Percentiles rank a stretch among this genome's conserved stretches.
Conservation (phyloP, 1,140 invertebrate species). For the Drosophila azteca region DNA sequence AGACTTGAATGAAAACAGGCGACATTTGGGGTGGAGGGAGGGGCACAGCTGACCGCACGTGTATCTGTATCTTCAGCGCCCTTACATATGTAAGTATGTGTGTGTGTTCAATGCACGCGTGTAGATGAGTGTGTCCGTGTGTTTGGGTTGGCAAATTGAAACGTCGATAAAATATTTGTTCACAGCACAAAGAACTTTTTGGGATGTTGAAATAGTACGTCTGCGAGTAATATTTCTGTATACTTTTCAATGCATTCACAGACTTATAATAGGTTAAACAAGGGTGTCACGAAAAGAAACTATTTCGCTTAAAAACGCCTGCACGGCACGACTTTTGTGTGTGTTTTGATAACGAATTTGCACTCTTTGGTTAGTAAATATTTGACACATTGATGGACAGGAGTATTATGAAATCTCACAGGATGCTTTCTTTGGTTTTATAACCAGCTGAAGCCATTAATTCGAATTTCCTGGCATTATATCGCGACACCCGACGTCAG, state of each 20-base stretch:
- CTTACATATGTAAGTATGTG: constrained; percentile 25
- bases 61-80: constrained; percentile 39
- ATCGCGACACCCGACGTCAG: constrained; percentile 4
- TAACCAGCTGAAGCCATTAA: constrained; percentile 9
- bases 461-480: not conserved
- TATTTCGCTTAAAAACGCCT: constrained; percentile 2
- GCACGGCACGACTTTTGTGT: constrained; percentile 9
- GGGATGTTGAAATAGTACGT: too few species aligned
- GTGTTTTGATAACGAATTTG: not conserved
- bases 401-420: constrained; percentile 27
- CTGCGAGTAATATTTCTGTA: not conserved
- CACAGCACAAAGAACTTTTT: constrained; percentile 29
- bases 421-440: not conserved
- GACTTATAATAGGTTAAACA: constrained; percentile 4
- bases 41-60: constrained; percentile 69
- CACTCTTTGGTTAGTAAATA: too few species aligned
- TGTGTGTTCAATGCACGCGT: constrained; percentile 20
- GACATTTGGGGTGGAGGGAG: constrained; percentile 48
- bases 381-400: too few species aligned
- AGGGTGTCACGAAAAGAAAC: constrained; percentile 7
- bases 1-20: constrained; percentile 67
- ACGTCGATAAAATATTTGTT: constrained; percentile 47
- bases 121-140: constrained; percentile 23
- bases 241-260: constrained; percentile 7
- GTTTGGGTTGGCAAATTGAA: constrained; percentile 33